phyloP scores from a whole-genome alignment of 2,113 vertebrate genomes.

The Odobenus rosmarus region DNA sequence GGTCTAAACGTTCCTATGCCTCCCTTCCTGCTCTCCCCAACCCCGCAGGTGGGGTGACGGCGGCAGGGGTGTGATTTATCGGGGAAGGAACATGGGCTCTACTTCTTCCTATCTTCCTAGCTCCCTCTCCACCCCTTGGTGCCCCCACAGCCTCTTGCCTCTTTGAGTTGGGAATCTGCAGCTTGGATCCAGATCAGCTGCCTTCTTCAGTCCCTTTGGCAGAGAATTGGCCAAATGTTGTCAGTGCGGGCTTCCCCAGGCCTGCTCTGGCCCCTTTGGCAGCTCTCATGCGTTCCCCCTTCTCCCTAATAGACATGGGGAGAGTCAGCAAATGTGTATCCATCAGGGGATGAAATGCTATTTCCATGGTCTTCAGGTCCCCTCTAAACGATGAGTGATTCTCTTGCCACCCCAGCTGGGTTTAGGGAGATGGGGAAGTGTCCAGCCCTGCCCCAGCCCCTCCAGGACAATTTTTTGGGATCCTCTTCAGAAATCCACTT shows the following conservation, averaged over 20 bases:
- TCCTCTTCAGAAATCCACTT: background rate
- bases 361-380: background rate
- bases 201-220: background rate
- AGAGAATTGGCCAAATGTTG: background rate
- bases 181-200: background rate
- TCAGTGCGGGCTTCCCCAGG: background rate
- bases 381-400: background rate
- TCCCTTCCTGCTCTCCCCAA: rapidly evolving
- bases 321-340: background rate
- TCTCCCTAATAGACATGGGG: too few relatives aligned
- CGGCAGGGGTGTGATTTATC: background rate
- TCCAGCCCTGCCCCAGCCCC: background rate
- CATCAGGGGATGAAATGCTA: background rate
- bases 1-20: rapidly evolving
- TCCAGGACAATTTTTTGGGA: background rate
- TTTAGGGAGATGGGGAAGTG: background rate
- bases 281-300: background rate
- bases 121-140: background rate
- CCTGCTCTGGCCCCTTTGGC: background rate
- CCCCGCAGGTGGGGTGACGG: background rate
- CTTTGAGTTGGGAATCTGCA: background rate
- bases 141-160: background rate
- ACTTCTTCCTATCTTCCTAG: background rate
- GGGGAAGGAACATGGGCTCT: background rate
- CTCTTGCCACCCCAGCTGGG: background rate